phyloP scores from a whole-genome alignment of 2,888 invertebrate species.

The Lithophane ornitopus region DNA sequence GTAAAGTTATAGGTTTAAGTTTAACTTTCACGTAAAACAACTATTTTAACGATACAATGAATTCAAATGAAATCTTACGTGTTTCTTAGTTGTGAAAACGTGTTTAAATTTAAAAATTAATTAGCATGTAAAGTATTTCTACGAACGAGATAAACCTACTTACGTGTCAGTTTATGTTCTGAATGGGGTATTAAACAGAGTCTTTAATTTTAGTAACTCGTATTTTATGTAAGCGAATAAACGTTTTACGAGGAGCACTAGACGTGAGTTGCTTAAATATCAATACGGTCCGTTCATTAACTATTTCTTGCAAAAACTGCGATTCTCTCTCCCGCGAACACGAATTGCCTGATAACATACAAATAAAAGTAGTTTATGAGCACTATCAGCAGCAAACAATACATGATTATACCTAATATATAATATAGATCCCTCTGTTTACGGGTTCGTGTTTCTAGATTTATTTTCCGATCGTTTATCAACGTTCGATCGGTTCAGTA shows the following conservation, averaged over 20 bases:
- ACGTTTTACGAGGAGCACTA: slow-evolving; percentile 82
- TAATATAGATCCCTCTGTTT: slow-evolving; percentile 13
- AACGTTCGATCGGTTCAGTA: slow-evolving; percentile 18
- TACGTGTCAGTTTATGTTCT: slow-evolving; percentile 75
- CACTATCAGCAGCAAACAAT: slow-evolving; percentile 13
- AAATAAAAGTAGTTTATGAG: slow-evolving; percentile 22
- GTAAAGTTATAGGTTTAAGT: neutral
- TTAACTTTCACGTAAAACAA: neutral
- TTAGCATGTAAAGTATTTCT: slow-evolving; percentile 65
- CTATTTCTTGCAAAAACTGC: slow-evolving; percentile 54
- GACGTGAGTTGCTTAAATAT: slow-evolving; percentile 83
- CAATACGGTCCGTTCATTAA: slow-evolving; percentile 74
- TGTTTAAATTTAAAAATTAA: slow-evolving; percentile 62
- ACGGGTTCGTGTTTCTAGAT: slow-evolving; percentile 24
- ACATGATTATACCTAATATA: slow-evolving; percentile 9
- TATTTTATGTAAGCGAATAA: slow-evolving; percentile 81
- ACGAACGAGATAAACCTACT: slow-evolving; percentile 71
- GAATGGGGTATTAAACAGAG: slow-evolving; percentile 79
- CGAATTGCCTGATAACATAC: slow-evolving; percentile 15
- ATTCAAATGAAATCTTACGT: slow-evolving; percentile 24
- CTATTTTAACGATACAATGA: slow-evolving; percentile 1
- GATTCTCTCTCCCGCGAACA: slow-evolving; percentile 42
- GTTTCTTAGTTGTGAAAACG: slow-evolving; percentile 42
- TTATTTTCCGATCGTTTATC: slow-evolving; percentile 31
- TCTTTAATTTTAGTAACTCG: slow-evolving; percentile 81